phyloP scores from a whole-genome alignment of 2,888 invertebrate genomes.

The Spodoptera picta region DNA sequence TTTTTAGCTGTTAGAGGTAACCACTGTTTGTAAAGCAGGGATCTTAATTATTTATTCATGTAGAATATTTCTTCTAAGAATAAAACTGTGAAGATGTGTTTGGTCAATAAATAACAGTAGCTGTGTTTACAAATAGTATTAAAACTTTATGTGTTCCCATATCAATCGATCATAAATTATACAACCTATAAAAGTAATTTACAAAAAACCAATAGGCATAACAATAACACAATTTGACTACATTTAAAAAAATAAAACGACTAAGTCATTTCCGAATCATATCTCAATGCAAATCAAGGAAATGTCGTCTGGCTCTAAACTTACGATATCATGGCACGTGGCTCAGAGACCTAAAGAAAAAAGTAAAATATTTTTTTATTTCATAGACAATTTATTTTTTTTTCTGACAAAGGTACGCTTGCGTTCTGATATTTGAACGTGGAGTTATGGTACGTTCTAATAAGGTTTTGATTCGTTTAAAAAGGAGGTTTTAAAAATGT shows the following conservation, averaged over 20 bases:
- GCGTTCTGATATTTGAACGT: constrained; percentile 17
- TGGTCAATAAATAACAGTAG: neutral
- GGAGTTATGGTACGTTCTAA: constrained; percentile 16
- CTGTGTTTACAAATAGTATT: constrained; percentile 12
- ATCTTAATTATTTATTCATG: no score
- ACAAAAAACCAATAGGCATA: constrained; percentile 54
- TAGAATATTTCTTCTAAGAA: no score
- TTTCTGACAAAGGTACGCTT: constrained; percentile 15
- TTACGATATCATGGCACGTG: constrained; percentile 67
- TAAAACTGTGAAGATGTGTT: no score
- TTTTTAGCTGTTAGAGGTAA: no score
- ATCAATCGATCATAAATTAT: constrained; percentile 46
- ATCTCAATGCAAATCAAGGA: constrained; percentile 72
- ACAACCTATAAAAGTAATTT: constrained; percentile 31
- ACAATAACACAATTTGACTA: constrained; percentile 60
- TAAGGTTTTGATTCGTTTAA: constrained; percentile 39
- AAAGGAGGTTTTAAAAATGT: constrained; percentile 28
- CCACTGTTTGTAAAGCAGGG: no score
- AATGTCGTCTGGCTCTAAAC: constrained; percentile 58
- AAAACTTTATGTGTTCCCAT: constrained; percentile 9
- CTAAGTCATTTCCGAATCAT: constrained; percentile 66
- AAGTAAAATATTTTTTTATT: constrained; percentile 33
- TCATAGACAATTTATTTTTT: constrained; percentile 47
- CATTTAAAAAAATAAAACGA: constrained; percentile 40
- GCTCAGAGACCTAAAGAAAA: constrained; percentile 43